phyloP scores from a whole-genome alignment of 1,140 invertebrate species.

The Pteromalus puparum region DNA sequence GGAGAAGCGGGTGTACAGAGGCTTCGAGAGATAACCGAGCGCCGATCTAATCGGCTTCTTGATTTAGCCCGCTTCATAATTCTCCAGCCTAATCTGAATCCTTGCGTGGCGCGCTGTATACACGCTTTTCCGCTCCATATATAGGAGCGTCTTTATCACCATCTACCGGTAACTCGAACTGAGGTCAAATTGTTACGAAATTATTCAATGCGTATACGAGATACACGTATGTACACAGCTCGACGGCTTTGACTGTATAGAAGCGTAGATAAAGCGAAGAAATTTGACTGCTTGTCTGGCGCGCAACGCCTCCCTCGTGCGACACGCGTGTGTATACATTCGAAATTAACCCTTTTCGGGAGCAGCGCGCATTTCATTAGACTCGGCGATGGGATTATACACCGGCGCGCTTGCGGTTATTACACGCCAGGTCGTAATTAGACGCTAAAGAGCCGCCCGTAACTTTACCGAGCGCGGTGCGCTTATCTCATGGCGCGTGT shows the following conservation, averaged over 20 bases:
- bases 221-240: too few relatives aligned
- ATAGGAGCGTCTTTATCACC: too few relatives aligned
- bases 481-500: constrained; percentile 38
- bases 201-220: background rate
- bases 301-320: too few relatives aligned
- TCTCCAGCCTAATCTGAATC: constrained; percentile 74
- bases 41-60: constrained; percentile 72
- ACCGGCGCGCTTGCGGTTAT: constrained; percentile 4
- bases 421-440: constrained; percentile 51
- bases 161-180: too few relatives aligned
- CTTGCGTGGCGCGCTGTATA: too few relatives aligned
- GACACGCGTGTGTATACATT: background rate
- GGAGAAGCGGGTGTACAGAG: constrained; percentile 48
- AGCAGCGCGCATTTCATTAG: constrained; percentile 67
- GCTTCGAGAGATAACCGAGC: constrained; percentile 68
- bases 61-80: constrained; percentile 76
- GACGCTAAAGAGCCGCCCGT: constrained; percentile 52
- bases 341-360: constrained; percentile 55
- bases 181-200: constrained; percentile 61
- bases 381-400: constrained; percentile 50
- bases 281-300: constrained; percentile 11
- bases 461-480: constrained; percentile 36
- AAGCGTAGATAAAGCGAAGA: background rate
- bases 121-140: too few relatives aligned
- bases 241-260: too few relatives aligned